These are phyloP conservation scores for Drosophila helvetica DNA, from an alignment of 2,888 invertebrate species.

Conservation along the genomic window DNA sequence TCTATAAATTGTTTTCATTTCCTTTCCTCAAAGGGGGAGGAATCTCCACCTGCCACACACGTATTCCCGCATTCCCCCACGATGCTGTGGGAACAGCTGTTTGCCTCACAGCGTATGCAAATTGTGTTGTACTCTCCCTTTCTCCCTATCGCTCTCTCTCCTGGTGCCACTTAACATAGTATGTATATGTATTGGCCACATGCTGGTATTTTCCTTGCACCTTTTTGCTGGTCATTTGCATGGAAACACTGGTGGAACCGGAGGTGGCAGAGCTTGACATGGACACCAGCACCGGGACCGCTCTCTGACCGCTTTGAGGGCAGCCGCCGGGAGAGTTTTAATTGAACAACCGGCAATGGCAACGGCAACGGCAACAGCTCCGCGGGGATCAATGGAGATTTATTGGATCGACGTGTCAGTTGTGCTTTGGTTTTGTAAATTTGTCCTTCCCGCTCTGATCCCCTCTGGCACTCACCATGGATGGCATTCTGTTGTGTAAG, in stretches of 20 bases:
- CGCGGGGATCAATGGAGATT: slow-evolving; percentile 79
- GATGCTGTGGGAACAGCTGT: slow-evolving; percentile 3
- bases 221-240: slow-evolving; percentile 1
- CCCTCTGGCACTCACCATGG: background rate
- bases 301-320: slow-evolving; percentile 21
- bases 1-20: background rate
- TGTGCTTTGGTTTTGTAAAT: slow-evolving; percentile 35
- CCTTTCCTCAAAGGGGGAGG: no score
- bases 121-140: slow-evolving; percentile 13
- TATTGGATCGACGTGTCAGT: slow-evolving; percentile 72
- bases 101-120: slow-evolving; percentile 10
- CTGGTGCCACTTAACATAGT: slow-evolving; percentile 41
- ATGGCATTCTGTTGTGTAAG: slow-evolving; percentile 30
- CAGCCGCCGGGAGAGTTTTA: slow-evolving; percentile 57
- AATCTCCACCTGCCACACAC: no score
- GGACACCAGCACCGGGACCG: background rate
- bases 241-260: slow-evolving; percentile 2
- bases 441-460: slow-evolving; percentile 7
- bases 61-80: background rate
- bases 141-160: slow-evolving; percentile 9
- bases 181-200: slow-evolving; percentile 34
- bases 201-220: background rate
- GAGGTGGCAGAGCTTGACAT: background rate
- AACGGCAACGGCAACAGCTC: slow-evolving; percentile 59
- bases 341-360: slow-evolving; percentile 73